Percentiles rank a stretch among this genome's conserved stretches.
These are phyloP conservation scores for Hypsibius dujardini DNA, from an alignment of 1,140 invertebrate species.

Conservation along the genomic window DNA sequence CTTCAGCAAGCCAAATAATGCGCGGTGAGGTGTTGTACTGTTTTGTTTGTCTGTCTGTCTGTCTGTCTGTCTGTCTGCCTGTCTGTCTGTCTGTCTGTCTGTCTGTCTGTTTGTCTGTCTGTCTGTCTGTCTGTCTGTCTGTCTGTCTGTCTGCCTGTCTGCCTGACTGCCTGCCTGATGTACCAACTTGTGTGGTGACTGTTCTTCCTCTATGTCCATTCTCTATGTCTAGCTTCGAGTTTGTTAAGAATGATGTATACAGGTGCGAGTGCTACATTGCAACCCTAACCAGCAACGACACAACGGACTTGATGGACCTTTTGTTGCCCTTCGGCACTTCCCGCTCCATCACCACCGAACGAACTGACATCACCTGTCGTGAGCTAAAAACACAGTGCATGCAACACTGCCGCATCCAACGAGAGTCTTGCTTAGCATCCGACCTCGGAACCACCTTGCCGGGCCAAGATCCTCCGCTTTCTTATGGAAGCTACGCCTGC, in stretches of 20 bases:
- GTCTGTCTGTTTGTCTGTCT: no score
- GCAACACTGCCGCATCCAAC: not conserved
- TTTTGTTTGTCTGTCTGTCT: no score
- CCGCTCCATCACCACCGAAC: not conserved
- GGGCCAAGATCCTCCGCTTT: not conserved
- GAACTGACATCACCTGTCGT: not conserved
- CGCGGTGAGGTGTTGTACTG: not conserved
- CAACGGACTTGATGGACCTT: not conserved
- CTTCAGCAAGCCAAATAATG: constrained; percentile 9
- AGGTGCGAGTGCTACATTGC: constrained; percentile 5
- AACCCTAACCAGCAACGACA: not conserved
- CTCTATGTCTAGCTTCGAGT: no score
- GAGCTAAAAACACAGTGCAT: constrained; percentile 5
- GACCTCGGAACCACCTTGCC: not conserved
- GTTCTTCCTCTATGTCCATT: no score
- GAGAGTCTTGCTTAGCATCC: not conserved
- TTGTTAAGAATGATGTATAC: no score
- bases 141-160: no score
- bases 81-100: no score
- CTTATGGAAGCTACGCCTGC: not conserved
- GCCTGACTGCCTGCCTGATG: no score
- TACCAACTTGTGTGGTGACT: no score
- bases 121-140: no score
- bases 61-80: no score
- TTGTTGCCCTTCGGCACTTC: not conserved